Base-by-base conservation (phyloP, 2,113 vertebrate genomes). In the Phrynosoma platyrhinos region DNA sequence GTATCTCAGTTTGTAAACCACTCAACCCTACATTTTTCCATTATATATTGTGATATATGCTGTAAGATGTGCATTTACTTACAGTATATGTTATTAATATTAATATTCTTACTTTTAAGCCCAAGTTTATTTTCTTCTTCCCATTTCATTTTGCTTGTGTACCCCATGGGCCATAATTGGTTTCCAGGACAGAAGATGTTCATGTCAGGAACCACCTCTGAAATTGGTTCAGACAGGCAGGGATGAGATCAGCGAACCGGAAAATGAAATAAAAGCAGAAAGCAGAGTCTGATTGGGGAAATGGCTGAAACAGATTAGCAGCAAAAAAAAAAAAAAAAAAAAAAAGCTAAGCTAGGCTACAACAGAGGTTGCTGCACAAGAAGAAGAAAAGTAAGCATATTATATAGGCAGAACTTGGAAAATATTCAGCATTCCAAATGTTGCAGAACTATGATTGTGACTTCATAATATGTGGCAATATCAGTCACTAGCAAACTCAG, bases 171-270 rank as follows among this genome's bases (percentile, higher is more conserved):
- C 64, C 42, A 10, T 71, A 53, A 62, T 36, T n/a, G 42, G 40
- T 75, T 85, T 81, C 78, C 66, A 79, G 80, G 23, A 47, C 78
- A 32, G 55, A 83, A 83, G 82, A 78, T 7, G 40, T 40, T 40
- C 81, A 84, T 90, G 76, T 68, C 84, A 79, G 53, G 75, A 87
- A 84, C 81, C 84, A 81, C 66, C 84, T 83, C 66, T 71, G 84
- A 78, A 79, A 87, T 90, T 72, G 14, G 55, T 89, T 87, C 71
- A 89, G 89, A 89, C 87, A 89, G 30, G 76, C 71, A 74, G 69
- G 25, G 13, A 83, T 77, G 40, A 87, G 78, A 74, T 69, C 72
- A 92, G 86, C 25, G 42, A 77, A 64, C 40, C 82, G 89, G 82
- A 83, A 82, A 90, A 79, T 83, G 68, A 58, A 83, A 91, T 85